Percentiles rank a stretch among this genome's conserved stretches.
These are phyloP conservation scores for Tinamus guttatus DNA, from an alignment of 2,113 vertebrate genomes.

Conservation along the genomic window DNA sequence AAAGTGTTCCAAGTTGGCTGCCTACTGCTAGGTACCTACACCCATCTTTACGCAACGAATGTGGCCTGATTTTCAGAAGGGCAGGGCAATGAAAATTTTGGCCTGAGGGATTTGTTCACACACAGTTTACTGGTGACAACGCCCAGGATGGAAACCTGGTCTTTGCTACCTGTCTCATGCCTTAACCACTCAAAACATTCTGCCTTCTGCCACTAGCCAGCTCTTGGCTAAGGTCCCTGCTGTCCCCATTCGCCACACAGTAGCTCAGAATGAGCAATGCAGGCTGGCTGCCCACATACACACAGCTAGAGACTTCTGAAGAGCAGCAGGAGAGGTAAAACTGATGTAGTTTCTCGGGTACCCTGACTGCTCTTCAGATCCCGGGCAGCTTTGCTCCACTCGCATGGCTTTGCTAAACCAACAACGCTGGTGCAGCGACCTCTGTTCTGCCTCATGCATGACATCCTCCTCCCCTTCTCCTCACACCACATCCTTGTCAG, in stretches of 20 bases:
- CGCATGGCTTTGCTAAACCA: background rate
- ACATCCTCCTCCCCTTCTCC: background rate
- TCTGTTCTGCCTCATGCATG: rapidly evolving
- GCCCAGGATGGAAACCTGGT: slow-evolving; percentile 3
- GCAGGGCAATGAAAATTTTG: slow-evolving; percentile 69
- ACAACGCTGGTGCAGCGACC: background rate
- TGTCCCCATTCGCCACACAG: background rate
- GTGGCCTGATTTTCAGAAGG: slow-evolving; percentile 66
- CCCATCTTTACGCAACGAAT: slow-evolving; percentile 55
- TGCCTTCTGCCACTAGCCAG: background rate
- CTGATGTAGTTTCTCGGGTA: background rate
- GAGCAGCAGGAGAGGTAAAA: background rate
- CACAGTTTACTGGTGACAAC: slow-evolving; percentile 46
- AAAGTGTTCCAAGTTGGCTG: slow-evolving; percentile 46
- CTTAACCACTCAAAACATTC: slow-evolving; percentile 52
- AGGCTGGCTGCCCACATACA: background rate
- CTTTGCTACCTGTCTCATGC: slow-evolving; percentile 32
- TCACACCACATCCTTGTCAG: background rate
- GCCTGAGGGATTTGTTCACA: slow-evolving; percentile 59
- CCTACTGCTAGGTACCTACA: slow-evolving; percentile 49
- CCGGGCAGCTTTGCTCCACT: background rate
- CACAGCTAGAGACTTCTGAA: background rate
- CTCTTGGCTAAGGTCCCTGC: background rate
- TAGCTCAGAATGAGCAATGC: background rate
- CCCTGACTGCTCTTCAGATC: background rate